These are phyloP conservation scores for Selenia dentaria DNA, from an alignment of 2,888 invertebrate genomes.

Conservation along the genomic window DNA sequence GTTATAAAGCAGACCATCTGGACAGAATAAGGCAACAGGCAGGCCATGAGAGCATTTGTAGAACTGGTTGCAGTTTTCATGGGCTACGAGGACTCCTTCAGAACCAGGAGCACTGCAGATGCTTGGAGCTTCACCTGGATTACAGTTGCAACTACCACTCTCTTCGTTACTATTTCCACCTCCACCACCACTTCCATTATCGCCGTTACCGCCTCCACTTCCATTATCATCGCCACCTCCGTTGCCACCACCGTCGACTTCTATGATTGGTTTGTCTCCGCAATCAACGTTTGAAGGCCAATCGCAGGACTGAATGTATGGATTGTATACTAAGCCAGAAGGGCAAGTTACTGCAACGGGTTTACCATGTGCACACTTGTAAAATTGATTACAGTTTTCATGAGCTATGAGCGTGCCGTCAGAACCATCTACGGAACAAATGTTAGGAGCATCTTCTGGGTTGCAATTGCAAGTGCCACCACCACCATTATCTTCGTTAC, in stretches of 20 bases:
- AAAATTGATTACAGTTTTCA: slow-evolving; percentile 52
- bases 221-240: slow-evolving; percentile 7
- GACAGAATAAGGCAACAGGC: slow-evolving; percentile 31
- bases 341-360: slow-evolving; percentile 39
- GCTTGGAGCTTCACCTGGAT: slow-evolving; percentile 33
- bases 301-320: slow-evolving; percentile 42
- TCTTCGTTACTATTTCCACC: neutral
- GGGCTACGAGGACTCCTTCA: slow-evolving; percentile 44
- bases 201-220: neutral
- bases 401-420: slow-evolving; percentile 45
- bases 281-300: slow-evolving; percentile 50
- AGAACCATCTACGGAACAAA: slow-evolving; percentile 43
- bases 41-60: slow-evolving; percentile 34
- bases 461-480: slow-evolving; percentile 40
- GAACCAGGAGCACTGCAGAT: slow-evolving; percentile 43
- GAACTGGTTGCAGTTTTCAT: slow-evolving; percentile 51
- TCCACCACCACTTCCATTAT: neutral
- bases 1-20: slow-evolving; percentile 32
- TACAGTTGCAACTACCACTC: slow-evolving; percentile 28
- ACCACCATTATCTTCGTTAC: neutral
- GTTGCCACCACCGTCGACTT: slow-evolving; percentile 3
- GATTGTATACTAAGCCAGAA: slow-evolving; percentile 39
- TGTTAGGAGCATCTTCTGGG: slow-evolving; percentile 43
- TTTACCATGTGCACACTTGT: slow-evolving; percentile 38
- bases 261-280: slow-evolving; percentile 36